Evolutionary conservation across 2,797 vertebrate species (phyloP).

Genomic region (Scolopax rusticola): DNA sequence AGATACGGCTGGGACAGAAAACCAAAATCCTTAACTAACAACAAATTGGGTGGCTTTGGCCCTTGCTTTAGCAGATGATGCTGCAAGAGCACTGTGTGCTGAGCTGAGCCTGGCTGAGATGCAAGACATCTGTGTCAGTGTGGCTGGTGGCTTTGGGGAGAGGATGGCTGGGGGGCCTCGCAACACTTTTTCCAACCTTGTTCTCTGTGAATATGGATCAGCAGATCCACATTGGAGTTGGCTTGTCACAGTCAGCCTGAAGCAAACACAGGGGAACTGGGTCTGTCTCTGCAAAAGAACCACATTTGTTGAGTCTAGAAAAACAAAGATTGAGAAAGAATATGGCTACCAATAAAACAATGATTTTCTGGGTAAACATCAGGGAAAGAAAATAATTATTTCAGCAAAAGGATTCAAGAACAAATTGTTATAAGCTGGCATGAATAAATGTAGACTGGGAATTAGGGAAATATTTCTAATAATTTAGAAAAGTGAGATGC

Average conservation of each 20-base stretch:
- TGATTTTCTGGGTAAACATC: background rate
- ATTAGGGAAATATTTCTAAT: background rate
- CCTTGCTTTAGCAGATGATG: background rate
- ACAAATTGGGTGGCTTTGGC: background rate
- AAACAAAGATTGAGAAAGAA: background rate
- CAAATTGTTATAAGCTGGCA: background rate
- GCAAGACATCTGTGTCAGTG: background rate
- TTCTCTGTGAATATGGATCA: background rate
- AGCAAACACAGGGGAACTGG: background rate
- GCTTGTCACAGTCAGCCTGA: background rate
- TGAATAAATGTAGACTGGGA: background rate
- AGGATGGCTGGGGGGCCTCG: background rate
- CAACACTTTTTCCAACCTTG: background rate
- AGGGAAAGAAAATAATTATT: background rate
- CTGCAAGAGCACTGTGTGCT: background rate
- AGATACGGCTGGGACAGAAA: background rate
- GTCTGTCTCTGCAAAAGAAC: background rate
- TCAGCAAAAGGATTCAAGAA: background rate
- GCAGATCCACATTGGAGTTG: background rate
- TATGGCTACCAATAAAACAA: background rate
- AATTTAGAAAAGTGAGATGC: background rate
- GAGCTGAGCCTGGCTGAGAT: background rate
- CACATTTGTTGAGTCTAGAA: background rate
- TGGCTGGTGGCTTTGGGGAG: background rate
- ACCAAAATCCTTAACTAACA: background rate